Percentiles rank a stretch among this genome's conserved stretches.
These are phyloP conservation scores for Sceloporus tristichus DNA, from an alignment of 2,113 vertebrate species.

Conservation along the genomic window DNA sequence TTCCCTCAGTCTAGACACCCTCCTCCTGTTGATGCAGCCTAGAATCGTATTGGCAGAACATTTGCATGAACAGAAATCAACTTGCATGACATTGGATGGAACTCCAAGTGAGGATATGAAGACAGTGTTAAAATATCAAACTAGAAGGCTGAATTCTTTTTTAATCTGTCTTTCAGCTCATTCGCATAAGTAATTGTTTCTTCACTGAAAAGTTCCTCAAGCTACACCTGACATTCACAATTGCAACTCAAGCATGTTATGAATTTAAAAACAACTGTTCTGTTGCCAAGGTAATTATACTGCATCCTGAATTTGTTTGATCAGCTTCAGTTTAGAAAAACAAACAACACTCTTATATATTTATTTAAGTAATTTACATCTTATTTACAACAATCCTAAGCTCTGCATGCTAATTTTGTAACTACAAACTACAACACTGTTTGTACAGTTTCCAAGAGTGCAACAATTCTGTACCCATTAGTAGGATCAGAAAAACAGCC, in stretches of 20 bases:
- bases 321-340: not conserved
- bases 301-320: not conserved
- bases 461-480: not conserved
- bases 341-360: not conserved
- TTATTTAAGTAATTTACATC: not conserved
- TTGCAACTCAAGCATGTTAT: too few relatives aligned
- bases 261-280: not conserved
- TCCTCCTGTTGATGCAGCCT: too few relatives aligned
- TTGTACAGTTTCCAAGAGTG: not conserved
- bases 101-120: not conserved
- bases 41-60: too few relatives aligned
- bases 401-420: not conserved
- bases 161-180: not conserved
- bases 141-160: not conserved
- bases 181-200: not conserved
- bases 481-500: not conserved
- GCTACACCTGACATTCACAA: not conserved
- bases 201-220: not conserved
- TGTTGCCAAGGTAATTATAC: not conserved
- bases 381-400: constrained; percentile 8
- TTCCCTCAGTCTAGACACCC: too few relatives aligned
- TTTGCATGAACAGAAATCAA: not conserved
- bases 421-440: not conserved
- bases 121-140: not conserved
- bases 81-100: not conserved